Base-by-base conservation (phyloP, 2,797 vertebrate species). In the Neoniphon sammara region DNA sequence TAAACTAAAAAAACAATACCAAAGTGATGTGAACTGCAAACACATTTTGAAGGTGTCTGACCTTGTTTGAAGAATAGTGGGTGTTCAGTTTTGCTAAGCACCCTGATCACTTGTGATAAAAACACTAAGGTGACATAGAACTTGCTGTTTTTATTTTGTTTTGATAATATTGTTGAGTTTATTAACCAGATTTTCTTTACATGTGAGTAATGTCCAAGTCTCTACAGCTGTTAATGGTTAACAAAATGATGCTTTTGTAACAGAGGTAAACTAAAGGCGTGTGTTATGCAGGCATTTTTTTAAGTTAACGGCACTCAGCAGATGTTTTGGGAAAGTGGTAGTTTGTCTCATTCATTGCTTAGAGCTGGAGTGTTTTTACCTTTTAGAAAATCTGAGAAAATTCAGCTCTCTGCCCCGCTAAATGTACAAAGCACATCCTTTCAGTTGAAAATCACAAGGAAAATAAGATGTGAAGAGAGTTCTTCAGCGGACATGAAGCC, bases 101-200 rank as follows among this genome's bases (percentile, higher is more conserved):
- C 50, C 50, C 11, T 23, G n/a, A 53, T 3, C 50, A 53, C 39
- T 42, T 14, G 12, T 12, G 6, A 31, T 3, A 39, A 39, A 39
- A 39, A 39, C 36, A 39, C 36, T 8, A 42, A 15, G 39, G 39
- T 42, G 11, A 10, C 36, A 39, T 7, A 36, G 36, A 39, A 42
- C 4, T 42, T 42, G 39, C 11, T 42, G 36, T 15, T 42, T 42
- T 8, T 39, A 9, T 42, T 12, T 42, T 42, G 11, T 42, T 42
- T 14, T 42, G 2, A 42, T 42, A 11, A 42, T 42, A 31, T 46
- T 72, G 73, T 36, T 63, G 59, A 81, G 75, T 61, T 20, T 62
- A 64, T 70, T 17, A 69, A 70, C 59, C 66, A 30, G 39, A 42
- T 42, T 71, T 62, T 27, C 17, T 70, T 73, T 39, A 69, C 42